A percentile compares a stretch with the other conserved stretches of the same genome.
phyloP scores from a whole-genome alignment of 2,888 invertebrate genomes.

The Melangyna quadrimaculata region DNA sequence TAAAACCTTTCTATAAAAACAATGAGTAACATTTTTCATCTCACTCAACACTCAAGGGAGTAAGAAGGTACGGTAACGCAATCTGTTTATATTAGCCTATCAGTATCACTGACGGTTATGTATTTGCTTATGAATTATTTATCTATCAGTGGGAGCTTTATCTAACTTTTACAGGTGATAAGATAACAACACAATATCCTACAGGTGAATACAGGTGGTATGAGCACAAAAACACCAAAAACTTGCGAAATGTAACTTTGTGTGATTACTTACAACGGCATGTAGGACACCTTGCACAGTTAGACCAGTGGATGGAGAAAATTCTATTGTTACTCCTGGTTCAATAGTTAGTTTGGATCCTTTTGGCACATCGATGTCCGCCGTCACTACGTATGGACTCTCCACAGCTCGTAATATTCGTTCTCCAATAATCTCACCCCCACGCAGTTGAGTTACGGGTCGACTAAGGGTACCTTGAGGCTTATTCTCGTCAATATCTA shows the following conservation, averaged over 20 bases:
- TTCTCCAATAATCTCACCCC: constrained; percentile 79
- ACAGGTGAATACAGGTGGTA: constrained; percentile 51
- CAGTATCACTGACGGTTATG: constrained; percentile 31
- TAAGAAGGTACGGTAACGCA: constrained; percentile 49
- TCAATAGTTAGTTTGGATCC: constrained; percentile 92
- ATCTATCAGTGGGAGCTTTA: constrained; percentile 51
- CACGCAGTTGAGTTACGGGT: constrained; percentile 77
- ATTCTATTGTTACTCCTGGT: constrained; percentile 93
- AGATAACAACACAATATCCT: constrained; percentile 44
- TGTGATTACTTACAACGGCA: constrained; percentile 89
- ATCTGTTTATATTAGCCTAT: constrained; percentile 56
- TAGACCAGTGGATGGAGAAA: constrained; percentile 95
- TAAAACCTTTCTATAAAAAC: not conserved
- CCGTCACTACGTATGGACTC: constrained; percentile 89
- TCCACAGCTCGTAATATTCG: constrained; percentile 79
- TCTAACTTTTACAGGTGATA: constrained; percentile 58
- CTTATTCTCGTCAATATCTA: constrained; percentile 54
- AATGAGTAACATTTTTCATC: constrained; percentile 25
- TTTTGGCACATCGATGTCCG: constrained; percentile 90
- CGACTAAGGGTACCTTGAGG: constrained; percentile 48
- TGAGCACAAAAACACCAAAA: not conserved
- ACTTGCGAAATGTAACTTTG: not conserved
- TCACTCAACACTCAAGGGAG: constrained; percentile 1
- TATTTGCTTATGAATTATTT: constrained; percentile 38
- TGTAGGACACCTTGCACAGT: constrained; percentile 94